phyloP scores from a whole-genome alignment of 1,140 invertebrate species.

The Ceratina calcarata region DNA sequence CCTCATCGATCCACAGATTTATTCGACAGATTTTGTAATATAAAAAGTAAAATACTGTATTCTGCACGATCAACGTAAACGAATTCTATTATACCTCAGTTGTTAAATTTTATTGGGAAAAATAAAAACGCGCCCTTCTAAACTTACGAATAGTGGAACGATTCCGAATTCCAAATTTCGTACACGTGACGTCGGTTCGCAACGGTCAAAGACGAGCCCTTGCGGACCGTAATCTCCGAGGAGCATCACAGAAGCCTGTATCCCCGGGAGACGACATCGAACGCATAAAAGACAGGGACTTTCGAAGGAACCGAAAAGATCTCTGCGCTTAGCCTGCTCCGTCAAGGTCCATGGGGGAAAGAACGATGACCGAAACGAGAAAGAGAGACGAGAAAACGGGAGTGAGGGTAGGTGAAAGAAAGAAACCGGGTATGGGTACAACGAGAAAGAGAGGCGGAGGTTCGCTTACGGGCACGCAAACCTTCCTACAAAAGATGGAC shows the following conservation, averaged over 20 bases:
- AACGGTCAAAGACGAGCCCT: neutral
- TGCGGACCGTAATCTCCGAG: neutral
- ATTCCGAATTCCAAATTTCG: neutral
- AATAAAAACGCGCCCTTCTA: no score
- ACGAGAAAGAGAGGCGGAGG: neutral
- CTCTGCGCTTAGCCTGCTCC: constrained; percentile 27
- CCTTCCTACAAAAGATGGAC: constrained; percentile 50
- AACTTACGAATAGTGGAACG: no score
- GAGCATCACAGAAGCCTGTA: constrained; percentile 25
- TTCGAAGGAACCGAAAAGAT: constrained; percentile 44
- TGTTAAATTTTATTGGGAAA: no score
- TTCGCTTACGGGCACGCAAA: constrained; percentile 32
- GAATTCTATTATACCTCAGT: no score
- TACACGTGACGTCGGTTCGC: constrained; percentile 30
- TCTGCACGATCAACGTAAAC: no score
- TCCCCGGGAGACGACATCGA: constrained; percentile 19
- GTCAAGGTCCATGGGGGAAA: constrained; percentile 49
- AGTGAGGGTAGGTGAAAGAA: neutral
- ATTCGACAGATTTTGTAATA: no score
- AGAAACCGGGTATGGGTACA: neutral
- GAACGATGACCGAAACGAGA: constrained; percentile 52
- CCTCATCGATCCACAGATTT: no score
- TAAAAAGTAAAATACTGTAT: no score
- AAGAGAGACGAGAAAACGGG: constrained; percentile 23
- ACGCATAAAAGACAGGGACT: constrained; percentile 36